Percentiles rank a stretch among this genome's conserved stretches.
Conservation (phyloP, 2,797 vertebrate genomes). For the Sebastes taczanowskii region DNA sequence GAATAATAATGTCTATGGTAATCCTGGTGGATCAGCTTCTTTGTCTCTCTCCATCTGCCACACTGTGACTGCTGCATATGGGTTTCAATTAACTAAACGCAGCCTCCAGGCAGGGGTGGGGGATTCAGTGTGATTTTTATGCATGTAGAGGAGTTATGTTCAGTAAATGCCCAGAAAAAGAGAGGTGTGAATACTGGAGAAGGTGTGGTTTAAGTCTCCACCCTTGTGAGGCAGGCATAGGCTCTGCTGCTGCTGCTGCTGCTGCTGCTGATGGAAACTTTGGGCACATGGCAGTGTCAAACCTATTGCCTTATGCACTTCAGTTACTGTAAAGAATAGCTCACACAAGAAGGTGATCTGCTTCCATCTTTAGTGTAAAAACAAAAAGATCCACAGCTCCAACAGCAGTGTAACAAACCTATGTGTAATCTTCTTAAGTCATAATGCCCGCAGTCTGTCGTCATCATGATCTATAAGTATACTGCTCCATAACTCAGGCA, state of each 20-base stretch:
- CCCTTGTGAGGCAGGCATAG: constrained; percentile 16
- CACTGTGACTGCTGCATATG: neutral
- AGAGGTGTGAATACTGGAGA: constrained; percentile 24
- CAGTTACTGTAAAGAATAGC: neutral
- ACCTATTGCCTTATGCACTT: neutral
- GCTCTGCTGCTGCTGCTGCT: neutral
- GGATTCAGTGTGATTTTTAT: neutral
- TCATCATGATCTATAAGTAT: neutral
- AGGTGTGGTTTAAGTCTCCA: constrained; percentile 54
- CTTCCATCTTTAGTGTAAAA: neutral
- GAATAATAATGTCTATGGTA: too few relatives aligned
- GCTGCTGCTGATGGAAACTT: neutral
- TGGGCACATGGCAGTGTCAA: neutral
- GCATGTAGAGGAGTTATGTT: neutral
- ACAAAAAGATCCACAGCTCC: neutral
- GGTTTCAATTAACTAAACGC: neutral
- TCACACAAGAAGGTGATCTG: neutral
- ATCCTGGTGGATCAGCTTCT: neutral
- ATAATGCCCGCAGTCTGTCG: neutral
- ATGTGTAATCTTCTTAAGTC: constrained; percentile 17
- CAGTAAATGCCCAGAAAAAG: neutral
- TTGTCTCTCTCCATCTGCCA: neutral
- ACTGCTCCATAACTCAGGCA: neutral
- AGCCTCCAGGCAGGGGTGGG: neutral
- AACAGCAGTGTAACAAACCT: neutral